These are phyloP conservation scores for Hemithea aestivaria DNA, from an alignment of 2,888 invertebrate species.

Conservation along the genomic window DNA sequence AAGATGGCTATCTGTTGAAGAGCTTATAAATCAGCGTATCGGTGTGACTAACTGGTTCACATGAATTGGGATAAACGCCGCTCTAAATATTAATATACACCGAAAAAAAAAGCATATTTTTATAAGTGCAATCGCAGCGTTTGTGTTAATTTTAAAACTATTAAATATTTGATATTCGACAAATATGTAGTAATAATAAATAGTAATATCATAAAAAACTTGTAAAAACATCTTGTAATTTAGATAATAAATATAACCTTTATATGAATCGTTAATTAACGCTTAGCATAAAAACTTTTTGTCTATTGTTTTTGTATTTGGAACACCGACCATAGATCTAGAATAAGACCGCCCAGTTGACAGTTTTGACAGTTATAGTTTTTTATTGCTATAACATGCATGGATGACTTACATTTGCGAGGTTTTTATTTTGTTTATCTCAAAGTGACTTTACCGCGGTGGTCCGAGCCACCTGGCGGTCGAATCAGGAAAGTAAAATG, in stretches of 20 bases:
- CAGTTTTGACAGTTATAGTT: slow-evolving; percentile 74
- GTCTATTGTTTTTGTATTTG: slow-evolving; percentile 1
- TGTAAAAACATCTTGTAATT: too few relatives aligned
- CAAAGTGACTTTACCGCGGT: slow-evolving; percentile 71
- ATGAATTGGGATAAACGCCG: slow-evolving; percentile 22
- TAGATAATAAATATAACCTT: too few relatives aligned
- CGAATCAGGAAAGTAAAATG: slow-evolving; percentile 66
- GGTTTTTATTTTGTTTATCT: slow-evolving; percentile 56
- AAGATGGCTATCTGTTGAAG: slow-evolving; percentile 73
- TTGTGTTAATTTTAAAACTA: too few relatives aligned
- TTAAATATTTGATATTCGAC: too few relatives aligned
- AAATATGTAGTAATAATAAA: too few relatives aligned
- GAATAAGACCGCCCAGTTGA: slow-evolving; percentile 60
- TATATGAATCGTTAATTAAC: too few relatives aligned
- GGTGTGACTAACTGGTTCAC: slow-evolving; percentile 35
- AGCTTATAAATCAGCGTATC: slow-evolving; percentile 57
- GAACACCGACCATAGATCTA: slow-evolving; percentile 48
- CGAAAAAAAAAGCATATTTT: too few relatives aligned
- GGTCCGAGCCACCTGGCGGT: slow-evolving; percentile 53
- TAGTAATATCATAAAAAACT: too few relatives aligned
- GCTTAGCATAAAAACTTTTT: slow-evolving; percentile 5
- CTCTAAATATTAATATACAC: too few relatives aligned
- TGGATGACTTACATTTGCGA: slow-evolving; percentile 67
- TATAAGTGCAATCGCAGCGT: too few relatives aligned
- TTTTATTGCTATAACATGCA: slow-evolving; percentile 67